Evolutionary conservation across 1,140 invertebrate genomes (phyloP), one percentile per base, ranked within the genome.

Genomic region (Apis dorsata): DNA sequence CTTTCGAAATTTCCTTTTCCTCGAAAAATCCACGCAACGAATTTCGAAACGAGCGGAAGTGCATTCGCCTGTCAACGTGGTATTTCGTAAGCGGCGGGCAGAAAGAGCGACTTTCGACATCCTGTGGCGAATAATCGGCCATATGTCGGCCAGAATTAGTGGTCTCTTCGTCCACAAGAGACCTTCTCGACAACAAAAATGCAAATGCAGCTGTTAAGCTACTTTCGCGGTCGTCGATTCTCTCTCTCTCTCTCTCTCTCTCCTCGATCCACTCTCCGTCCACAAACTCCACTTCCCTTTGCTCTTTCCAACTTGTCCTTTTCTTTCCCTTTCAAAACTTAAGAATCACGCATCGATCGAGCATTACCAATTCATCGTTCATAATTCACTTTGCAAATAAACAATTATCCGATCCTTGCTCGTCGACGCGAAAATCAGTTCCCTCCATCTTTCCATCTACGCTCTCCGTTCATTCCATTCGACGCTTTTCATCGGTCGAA

Each of bases 101-200:
- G 86, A 86, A 77, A 79, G 85, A 84, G 72, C 74, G 81, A 83
- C 85, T 87, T 87, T 87, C 85, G 81, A 87, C 86, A 87, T 87
- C 86, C 86, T 87, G 86, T 84, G 76, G 81, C 86, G 57, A 86
- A 86, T 83, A 84, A 87, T 87, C 76, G 81, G 57, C 86, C 85
- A 87, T 86, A 86, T 86, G 85, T 65, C 60, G 71, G 63, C 66
- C 76, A 65, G 86, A 87, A 87, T 87, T 87, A 86, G 86, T 77
- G 86, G 86, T 87, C 86, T 87, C 86, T 86, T 71, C 75, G 85
- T 84, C 84, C 86, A 7, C 34, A 86, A 84, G 83, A 86, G 69
- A 74, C 66, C 65, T 76, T 76, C 79, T 53, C 73, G 51, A 17
- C 60, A 51, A 77, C 81, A 70, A 78, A 77, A 84, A 73, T 86